Conservation (phyloP, 2,797 vertebrate species). For the Parauchenoglanis punctatus region DNA sequence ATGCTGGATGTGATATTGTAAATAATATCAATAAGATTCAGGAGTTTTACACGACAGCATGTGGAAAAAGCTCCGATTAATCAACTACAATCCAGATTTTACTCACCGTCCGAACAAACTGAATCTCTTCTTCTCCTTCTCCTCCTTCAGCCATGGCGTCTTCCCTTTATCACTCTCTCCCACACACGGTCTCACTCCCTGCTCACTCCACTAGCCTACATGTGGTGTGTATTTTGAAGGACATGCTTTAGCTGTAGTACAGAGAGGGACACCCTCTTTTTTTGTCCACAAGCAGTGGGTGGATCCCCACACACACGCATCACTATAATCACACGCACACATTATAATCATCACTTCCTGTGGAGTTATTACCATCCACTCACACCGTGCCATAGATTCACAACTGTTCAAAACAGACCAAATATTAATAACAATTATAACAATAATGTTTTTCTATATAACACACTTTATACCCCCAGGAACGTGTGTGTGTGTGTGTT, state of each 20-base stretch:
- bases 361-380: neutral
- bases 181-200: slow-evolving; percentile 36
- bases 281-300: slow-evolving; percentile 27
- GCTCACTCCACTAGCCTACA: slow-evolving; percentile 27
- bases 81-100: slow-evolving; percentile 13
- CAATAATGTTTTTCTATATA: neutral
- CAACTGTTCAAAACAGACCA: neutral
- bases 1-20: neutral
- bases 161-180: slow-evolving; percentile 30
- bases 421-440: neutral
- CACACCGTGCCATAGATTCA: neutral
- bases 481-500: no score
- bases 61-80: neutral
- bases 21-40: neutral
- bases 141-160: slow-evolving; percentile 85
- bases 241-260: slow-evolving; percentile 55
- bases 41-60: no score
- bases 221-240: slow-evolving; percentile 40
- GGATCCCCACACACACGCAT: slow-evolving; percentile 1
- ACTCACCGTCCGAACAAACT: slow-evolving; percentile 91
- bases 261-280: slow-evolving; percentile 53
- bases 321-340: neutral
- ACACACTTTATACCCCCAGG: neutral
- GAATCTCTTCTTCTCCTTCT: slow-evolving; percentile 91
- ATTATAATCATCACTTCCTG: neutral